Conservation (phyloP, 2,113 vertebrate species). For the Coturnix japonica region DNA sequence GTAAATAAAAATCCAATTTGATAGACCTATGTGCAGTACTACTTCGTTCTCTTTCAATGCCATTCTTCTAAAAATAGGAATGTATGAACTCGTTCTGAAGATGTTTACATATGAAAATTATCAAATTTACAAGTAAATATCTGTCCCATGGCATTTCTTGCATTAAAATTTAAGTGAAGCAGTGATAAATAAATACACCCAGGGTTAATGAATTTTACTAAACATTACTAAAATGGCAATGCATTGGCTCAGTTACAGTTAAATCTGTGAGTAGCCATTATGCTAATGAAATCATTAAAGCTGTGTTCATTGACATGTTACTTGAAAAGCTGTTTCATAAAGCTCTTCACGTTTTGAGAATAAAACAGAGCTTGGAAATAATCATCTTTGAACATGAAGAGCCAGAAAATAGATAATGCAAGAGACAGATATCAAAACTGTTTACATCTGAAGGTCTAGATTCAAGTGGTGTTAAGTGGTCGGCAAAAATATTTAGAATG, state of each 20-base stretch:
- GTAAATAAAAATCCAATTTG: not conserved
- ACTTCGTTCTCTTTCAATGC: not conserved
- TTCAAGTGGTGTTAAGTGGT: not conserved
- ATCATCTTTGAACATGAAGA: not conserved
- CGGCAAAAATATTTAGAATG: not conserved
- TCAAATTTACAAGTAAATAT: not conserved
- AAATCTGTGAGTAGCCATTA: constrained; percentile 42
- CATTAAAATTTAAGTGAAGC: not conserved
- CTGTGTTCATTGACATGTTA: constrained; percentile 20
- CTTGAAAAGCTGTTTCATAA: constrained; percentile 48
- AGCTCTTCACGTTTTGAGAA: not conserved
- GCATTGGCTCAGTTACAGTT: constrained; percentile 34
- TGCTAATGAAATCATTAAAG: constrained; percentile 46
- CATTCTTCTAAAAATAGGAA: not conserved
- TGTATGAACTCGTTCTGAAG: not conserved
- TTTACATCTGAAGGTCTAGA: not conserved
- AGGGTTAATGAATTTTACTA: constrained; percentile 1
- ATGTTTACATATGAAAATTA: not conserved
- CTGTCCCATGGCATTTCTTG: not conserved
- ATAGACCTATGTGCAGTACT: not conserved
- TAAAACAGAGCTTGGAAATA: not conserved
- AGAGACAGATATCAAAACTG: not conserved
- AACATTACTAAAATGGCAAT: not conserved
- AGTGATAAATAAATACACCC: not conserved
- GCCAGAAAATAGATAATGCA: not conserved